Evolutionary conservation across 2,113 vertebrate genomes (phyloP).

Genomic region (Coryphaenoides rupestris): DNA sequence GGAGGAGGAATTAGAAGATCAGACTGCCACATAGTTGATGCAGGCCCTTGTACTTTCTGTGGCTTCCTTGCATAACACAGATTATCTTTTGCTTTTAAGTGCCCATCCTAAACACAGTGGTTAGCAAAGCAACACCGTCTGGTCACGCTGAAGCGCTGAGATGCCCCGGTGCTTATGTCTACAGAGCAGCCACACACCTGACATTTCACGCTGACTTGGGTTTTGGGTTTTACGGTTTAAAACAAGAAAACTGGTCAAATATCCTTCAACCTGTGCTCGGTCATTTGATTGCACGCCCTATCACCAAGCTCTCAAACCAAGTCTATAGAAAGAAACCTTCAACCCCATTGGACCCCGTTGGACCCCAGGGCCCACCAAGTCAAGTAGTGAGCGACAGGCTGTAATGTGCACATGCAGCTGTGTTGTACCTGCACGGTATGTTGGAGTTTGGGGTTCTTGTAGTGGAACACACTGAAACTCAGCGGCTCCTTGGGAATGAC

Average conservation of each 20-base stretch:
- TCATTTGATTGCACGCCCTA: too few species aligned
- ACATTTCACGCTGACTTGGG: too few species aligned
- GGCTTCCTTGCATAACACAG: slow-evolving; percentile 25
- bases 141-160: not conserved
- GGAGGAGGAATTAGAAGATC: slow-evolving; percentile 11
- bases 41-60: not conserved
- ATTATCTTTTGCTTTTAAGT: slow-evolving; percentile 35
- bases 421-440: slow-evolving; percentile 93
- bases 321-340: too few species aligned
- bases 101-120: slow-evolving; percentile 19
- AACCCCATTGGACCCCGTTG: too few species aligned
- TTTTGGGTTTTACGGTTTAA: too few species aligned
- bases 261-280: too few species aligned
- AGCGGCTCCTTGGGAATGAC: slow-evolving; percentile 94
- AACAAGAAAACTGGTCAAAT: too few species aligned
- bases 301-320: too few species aligned
- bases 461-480: slow-evolving; percentile 97
- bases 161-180: too few species aligned
- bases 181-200: too few species aligned
- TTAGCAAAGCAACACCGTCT: slow-evolving; percentile 40
- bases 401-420: not conserved
- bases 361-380: slow-evolving; percentile 6
- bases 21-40: slow-evolving; percentile 11
- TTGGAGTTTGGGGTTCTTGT: slow-evolving; percentile 98
- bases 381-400: not conserved